phyloP scores from a whole-genome alignment of 2,797 vertebrate genomes.

The Lacerta viridis region DNA sequence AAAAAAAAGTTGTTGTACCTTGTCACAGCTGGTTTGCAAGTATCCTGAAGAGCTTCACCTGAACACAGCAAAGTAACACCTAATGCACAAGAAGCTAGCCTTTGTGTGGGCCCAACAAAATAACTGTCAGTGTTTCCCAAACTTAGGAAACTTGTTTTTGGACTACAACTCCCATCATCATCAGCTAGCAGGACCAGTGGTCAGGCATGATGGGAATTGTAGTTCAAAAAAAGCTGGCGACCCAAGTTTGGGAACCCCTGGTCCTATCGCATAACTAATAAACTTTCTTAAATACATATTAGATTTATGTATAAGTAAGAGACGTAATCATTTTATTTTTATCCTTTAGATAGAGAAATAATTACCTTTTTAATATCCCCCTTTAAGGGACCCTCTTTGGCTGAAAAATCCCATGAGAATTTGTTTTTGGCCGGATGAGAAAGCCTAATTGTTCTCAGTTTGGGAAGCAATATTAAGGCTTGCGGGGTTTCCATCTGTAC shows the following conservation, averaged over 20 bases:
- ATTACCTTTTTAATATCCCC: background rate
- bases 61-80: background rate
- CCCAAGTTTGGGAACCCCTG: too few relatives aligned
- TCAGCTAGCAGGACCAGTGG: too few relatives aligned
- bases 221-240: too few relatives aligned
- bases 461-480: slow-evolving; percentile 10
- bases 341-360: background rate
- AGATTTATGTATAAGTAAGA: background rate
- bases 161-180: too few relatives aligned
- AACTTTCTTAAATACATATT: background rate
- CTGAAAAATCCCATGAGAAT: background rate
- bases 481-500: slow-evolving; percentile 12
- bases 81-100: background rate
- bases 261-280: too few relatives aligned
- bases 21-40: background rate
- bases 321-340: background rate
- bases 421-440: background rate
- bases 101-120: background rate
- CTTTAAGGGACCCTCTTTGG: background rate
- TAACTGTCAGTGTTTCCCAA: too few relatives aligned
- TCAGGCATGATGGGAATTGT: too few relatives aligned
- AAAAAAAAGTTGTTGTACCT: background rate
- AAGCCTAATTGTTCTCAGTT: background rate
- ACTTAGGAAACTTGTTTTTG: too few relatives aligned
- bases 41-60: background rate